phyloP scores from a whole-genome alignment of 1,140 invertebrate species.

The Panulirus ornatus region DNA sequence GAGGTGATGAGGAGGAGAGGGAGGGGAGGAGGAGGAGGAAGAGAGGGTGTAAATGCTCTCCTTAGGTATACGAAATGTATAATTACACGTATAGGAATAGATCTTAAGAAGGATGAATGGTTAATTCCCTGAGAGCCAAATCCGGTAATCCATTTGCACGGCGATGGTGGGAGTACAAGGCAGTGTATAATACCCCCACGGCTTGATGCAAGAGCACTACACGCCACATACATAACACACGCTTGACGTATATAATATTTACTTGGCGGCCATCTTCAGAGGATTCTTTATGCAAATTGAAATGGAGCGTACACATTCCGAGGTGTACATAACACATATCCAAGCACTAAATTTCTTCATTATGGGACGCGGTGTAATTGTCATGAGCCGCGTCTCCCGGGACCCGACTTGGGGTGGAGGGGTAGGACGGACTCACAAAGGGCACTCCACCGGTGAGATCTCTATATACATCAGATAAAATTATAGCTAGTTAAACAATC shows the following conservation, averaged over 20 bases:
- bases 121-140: too few relatives aligned
- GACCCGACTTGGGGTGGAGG: not conserved
- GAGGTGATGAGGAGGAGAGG: too few relatives aligned
- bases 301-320: slow-evolving; percentile 32
- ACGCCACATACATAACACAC: slow-evolving; percentile 12
- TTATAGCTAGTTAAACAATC: slow-evolving; percentile 12
- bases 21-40: not conserved
- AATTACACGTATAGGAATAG: too few relatives aligned
- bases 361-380: slow-evolving; percentile 22
- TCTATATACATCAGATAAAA: not conserved
- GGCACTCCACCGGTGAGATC: not conserved
- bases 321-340: slow-evolving; percentile 35
- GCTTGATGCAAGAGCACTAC: not conserved
- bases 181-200: too few relatives aligned
- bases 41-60: not conserved
- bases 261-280: slow-evolving; percentile 2
- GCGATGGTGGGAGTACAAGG: too few relatives aligned
- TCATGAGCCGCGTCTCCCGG: not conserved
- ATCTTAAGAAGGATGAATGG: too few relatives aligned
- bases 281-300: slow-evolving; percentile 49
- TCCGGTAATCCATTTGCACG: too few relatives aligned
- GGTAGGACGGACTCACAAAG: not conserved
- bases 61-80: too few relatives aligned
- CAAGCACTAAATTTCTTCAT: slow-evolving; percentile 45
- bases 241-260: slow-evolving; percentile 9